These are phyloP conservation scores for Ectropis grisescens DNA, from an alignment of 1,140 invertebrate genomes.

Conservation along the genomic window DNA sequence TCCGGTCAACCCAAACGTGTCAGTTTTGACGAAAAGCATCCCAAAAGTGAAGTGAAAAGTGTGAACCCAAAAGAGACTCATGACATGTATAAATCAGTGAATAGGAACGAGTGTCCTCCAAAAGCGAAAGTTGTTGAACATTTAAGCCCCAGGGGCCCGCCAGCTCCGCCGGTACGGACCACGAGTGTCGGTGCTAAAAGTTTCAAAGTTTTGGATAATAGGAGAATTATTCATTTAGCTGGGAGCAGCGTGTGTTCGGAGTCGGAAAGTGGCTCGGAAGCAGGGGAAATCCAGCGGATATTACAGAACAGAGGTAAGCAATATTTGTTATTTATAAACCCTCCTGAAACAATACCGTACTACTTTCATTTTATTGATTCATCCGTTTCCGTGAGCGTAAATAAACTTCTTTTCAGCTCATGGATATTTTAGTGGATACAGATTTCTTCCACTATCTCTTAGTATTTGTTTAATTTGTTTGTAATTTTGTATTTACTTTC, in stretches of 20 bases:
- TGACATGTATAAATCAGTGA: too few relatives aligned
- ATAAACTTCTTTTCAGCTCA: too few relatives aligned
- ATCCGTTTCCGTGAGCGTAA: too few relatives aligned
- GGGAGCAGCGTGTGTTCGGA: constrained; percentile 47
- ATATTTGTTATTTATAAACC: too few relatives aligned
- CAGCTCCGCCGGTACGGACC: constrained; percentile 33
- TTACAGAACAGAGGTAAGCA: constrained; percentile 66
- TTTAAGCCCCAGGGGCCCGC: constrained; percentile 19
- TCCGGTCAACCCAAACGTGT: constrained; percentile 31
- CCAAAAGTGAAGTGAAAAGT: not conserved
- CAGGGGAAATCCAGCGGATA: constrained; percentile 74
- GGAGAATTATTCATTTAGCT: too few relatives aligned
- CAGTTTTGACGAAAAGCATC: constrained; percentile 30
- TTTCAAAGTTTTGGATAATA: not conserved
- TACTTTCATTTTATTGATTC: too few relatives aligned
- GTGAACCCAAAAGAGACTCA: too few relatives aligned
- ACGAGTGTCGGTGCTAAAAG: constrained; percentile 30
- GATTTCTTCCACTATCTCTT: too few relatives aligned
- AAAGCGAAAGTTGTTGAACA: constrained; percentile 7
- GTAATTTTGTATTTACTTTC: too few relatives aligned
- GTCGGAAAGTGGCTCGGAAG: constrained; percentile 76
- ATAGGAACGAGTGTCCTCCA: constrained; percentile 1
- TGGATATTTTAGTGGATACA: too few relatives aligned
- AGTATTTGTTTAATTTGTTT: too few relatives aligned
- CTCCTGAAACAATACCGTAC: too few relatives aligned